These are phyloP conservation scores for Caenorhabditis doughertyi DNA, from an alignment of 2,888 invertebrate species.

Conservation along the genomic window DNA sequence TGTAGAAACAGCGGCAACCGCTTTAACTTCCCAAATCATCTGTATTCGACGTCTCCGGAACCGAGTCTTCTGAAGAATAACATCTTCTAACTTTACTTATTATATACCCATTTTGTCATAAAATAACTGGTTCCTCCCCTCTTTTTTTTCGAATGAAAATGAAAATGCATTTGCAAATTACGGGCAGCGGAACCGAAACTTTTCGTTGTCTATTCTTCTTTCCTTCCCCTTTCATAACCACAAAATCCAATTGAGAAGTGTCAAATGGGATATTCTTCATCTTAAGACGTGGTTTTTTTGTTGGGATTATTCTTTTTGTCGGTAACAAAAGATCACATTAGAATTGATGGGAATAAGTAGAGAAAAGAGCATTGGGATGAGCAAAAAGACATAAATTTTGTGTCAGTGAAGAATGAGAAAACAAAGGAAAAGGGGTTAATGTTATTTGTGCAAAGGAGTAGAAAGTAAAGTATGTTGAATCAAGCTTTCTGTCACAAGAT, in stretches of 20 bases:
- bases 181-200: background rate
- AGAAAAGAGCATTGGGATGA: too few species aligned
- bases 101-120: background rate
- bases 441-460: too few species aligned
- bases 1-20: constrained; percentile 39
- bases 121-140: constrained; percentile 1
- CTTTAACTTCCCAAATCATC: constrained; percentile 45
- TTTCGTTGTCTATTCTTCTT: too few species aligned
- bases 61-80: too few species aligned
- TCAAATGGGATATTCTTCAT: background rate
- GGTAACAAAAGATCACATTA: background rate
- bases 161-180: background rate
- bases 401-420: too few species aligned
- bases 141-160: background rate
- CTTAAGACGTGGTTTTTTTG: background rate
- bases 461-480: too few species aligned
- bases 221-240: background rate
- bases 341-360: too few species aligned
- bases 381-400: too few species aligned
- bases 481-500: too few species aligned
- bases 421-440: too few species aligned
- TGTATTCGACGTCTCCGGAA: background rate
- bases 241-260: background rate
- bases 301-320: background rate
- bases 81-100: too few species aligned